Evolutionary conservation across 1,140 invertebrate species (phyloP).

Genomic region (Drosophila eugracilis): DNA sequence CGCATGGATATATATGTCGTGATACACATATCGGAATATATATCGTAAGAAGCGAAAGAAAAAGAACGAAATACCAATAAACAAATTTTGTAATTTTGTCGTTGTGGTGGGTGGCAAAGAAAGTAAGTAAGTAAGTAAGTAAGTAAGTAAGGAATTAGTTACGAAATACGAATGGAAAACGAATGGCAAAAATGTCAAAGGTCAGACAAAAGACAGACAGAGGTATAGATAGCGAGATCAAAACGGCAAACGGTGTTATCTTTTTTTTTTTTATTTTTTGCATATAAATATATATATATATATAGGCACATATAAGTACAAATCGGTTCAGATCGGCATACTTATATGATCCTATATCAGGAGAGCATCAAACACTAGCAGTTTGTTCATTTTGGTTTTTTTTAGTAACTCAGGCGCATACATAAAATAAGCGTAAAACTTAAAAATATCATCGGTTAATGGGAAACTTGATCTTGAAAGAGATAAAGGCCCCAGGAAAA

Average conservation of each 20-base stretch:
- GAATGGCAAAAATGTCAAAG: slow-evolving; percentile 26
- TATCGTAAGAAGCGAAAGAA: slow-evolving; percentile 67
- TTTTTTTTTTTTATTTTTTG: neutral
- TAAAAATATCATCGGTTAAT: slow-evolving; percentile 3
- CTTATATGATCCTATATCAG: slow-evolving; percentile 8
- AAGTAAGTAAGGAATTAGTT: slow-evolving; percentile 13
- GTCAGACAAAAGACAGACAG: slow-evolving; percentile 32
- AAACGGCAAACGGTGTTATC: slow-evolving; percentile 26
- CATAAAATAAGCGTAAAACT: slow-evolving; percentile 3
- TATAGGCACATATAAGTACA: slow-evolving; percentile 3
- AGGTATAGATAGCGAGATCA: slow-evolving; percentile 25
- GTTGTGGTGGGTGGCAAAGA: slow-evolving; percentile 37
- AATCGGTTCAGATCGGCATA: neutral
- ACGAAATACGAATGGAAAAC: slow-evolving; percentile 37
- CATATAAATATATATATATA: neutral
- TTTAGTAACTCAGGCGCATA: slow-evolving; percentile 20
- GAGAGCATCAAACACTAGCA: slow-evolving; percentile 13
- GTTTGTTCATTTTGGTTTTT: slow-evolving; percentile 11
- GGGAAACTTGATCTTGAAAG: neutral
- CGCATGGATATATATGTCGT: slow-evolving; percentile 50
- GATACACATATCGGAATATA: slow-evolving; percentile 52
- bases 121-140: slow-evolving; percentile 28
- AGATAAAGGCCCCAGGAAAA: neutral
- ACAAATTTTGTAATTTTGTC: slow-evolving; percentile 56
- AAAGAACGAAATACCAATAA: slow-evolving; percentile 68